Conservation (phyloP, 2,797 vertebrate genomes). For the Furcifer pardalis region DNA sequence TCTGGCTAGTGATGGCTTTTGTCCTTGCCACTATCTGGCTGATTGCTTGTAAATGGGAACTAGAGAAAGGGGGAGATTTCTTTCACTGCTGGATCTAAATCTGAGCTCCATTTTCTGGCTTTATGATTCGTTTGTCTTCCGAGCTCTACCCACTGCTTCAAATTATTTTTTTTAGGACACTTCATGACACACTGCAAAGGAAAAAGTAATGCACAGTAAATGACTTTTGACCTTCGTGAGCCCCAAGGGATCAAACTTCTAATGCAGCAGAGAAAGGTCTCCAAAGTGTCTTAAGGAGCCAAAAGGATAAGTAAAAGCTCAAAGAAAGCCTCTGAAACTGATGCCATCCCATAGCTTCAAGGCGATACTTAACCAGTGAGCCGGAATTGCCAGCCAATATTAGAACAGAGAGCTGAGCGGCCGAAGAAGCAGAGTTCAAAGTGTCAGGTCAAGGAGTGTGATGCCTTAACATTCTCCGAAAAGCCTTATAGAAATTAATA, state of each 20-base stretch:
- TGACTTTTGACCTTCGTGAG: slow-evolving; percentile 7
- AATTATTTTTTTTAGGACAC: slow-evolving; percentile 17
- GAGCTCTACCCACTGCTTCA: slow-evolving; percentile 1
- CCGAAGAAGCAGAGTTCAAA: not conserved
- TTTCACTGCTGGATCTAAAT: slow-evolving; percentile 7
- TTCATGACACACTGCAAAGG: not conserved
- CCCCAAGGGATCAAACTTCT: not conserved
- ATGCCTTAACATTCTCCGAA: too few relatives aligned
- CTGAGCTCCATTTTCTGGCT: slow-evolving; percentile 21
- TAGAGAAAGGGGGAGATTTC: not conserved
- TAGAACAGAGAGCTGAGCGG: not conserved
- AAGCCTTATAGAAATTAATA: too few relatives aligned
- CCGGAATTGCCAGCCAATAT: not conserved
- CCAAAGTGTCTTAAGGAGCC: not conserved
- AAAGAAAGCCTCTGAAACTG: not conserved
- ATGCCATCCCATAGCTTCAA: not conserved
- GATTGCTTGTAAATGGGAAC: not conserved
- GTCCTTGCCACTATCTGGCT: too few relatives aligned
- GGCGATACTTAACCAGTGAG: not conserved
- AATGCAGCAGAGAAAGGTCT: not conserved
- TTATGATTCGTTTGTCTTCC: not conserved
- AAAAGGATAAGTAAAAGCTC: not conserved
- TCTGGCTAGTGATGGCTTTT: not conserved
- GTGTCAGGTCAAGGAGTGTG: too few relatives aligned
- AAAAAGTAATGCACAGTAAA: not conserved